Evolutionary conservation across 1,140 invertebrate species (phyloP).

Genomic region (Onthophagus taurus): DNA sequence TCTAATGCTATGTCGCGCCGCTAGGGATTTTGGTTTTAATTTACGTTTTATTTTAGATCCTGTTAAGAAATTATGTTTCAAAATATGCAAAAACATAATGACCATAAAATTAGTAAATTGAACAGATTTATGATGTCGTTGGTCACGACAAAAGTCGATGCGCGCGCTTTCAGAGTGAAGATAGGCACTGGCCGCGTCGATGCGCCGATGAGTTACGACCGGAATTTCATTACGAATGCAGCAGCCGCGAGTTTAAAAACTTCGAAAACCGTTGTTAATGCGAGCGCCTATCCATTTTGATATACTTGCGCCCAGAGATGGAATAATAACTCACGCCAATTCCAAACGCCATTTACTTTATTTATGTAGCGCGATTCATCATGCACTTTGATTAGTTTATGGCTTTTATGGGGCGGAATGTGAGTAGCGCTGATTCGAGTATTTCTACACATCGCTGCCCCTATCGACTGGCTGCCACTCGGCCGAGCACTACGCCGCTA

Average conservation of each 20-base stretch:
- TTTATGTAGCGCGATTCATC: constrained; percentile 41
- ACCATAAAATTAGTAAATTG: no score
- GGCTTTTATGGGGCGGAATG: constrained; percentile 41
- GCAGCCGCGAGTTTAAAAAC: constrained; percentile 22
- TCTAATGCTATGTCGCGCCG: constrained; percentile 44
- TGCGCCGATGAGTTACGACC: constrained; percentile 16
- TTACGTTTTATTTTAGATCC: no score
- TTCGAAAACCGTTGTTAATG: constrained; percentile 25
- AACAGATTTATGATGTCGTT: no score
- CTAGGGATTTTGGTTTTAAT: no score
- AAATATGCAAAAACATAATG: no score
- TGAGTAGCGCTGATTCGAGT: constrained; percentile 34
- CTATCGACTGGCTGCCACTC: constrained; percentile 14
- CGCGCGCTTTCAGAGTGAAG: background rate
- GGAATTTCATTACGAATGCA: constrained; percentile 27
- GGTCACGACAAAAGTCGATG: no score
- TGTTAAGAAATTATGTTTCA: no score
- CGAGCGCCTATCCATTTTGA: constrained; percentile 33
- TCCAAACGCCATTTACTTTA: constrained; percentile 42
- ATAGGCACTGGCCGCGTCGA: background rate
- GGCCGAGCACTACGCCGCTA: constrained; percentile 6
- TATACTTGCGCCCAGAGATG: constrained; percentile 39
- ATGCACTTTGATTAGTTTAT: constrained; percentile 43
- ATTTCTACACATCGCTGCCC: constrained; percentile 29
- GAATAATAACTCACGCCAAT: constrained; percentile 42